Evolutionary conservation across 2,797 vertebrate species (phyloP).

Genomic region (Uromys caudimaculatus): DNA sequence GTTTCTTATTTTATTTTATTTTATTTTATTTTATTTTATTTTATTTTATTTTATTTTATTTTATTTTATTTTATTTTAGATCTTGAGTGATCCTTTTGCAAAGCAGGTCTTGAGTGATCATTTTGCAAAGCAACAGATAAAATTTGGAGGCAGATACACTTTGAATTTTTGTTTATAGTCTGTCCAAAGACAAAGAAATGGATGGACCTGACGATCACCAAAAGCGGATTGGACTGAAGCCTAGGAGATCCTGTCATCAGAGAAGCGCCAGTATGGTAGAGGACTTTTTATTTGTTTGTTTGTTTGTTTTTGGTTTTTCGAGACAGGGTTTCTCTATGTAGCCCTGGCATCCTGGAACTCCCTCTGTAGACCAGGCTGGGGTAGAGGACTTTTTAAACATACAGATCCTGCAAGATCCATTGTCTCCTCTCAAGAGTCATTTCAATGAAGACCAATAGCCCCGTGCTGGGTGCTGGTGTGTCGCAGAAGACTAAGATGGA

Average conservation of each 20-base stretch:
- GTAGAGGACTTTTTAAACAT: not conserved
- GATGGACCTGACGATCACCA: not conserved
- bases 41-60: not conserved
- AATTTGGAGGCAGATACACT: not conserved
- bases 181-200: not conserved
- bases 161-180: not conserved
- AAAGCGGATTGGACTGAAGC: not conserved
- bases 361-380: too few relatives aligned
- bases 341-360: too few relatives aligned
- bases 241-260: not conserved
- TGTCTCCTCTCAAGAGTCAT: not conserved
- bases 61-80: not conserved
- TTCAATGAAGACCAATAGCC: not conserved
- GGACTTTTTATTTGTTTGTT: not conserved
- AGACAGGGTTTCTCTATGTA: too few relatives aligned
- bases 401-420: not conserved
- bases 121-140: not conserved
- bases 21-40: not conserved
- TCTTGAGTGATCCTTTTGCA: not conserved
- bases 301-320: too few relatives aligned
- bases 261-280: not conserved
- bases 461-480: rapidly evolving
- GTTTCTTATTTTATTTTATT: not conserved
- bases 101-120: not conserved
- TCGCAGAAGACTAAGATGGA: not conserved